phyloP scores from a whole-genome alignment of 2,113 vertebrate genomes.

The Scatophagus argus region DNA sequence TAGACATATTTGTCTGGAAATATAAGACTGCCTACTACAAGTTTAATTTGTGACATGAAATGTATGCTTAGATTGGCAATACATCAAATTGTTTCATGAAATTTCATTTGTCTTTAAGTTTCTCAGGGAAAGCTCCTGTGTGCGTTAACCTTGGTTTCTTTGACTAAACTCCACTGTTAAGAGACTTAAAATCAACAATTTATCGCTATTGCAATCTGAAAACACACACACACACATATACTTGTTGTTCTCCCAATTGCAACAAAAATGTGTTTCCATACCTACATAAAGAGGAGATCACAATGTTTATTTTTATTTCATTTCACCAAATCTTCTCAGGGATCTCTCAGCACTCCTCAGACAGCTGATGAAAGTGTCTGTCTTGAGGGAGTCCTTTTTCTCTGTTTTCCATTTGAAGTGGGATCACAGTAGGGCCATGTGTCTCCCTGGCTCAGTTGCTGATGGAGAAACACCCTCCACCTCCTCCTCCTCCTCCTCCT shows the following conservation, averaged over 20 bases:
- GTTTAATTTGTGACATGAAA: conserved; percentile 23
- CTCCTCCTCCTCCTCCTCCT: conserved; percentile 28
- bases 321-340: conserved; percentile 59
- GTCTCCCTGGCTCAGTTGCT: conserved; percentile 57
- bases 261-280: conserved; percentile 46
- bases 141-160: conserved; percentile 37
- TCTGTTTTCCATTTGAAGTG: conserved; percentile 68
- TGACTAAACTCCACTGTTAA: conserved; percentile 17
- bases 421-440: conserved; percentile 59
- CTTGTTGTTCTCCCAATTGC: conserved; percentile 17
- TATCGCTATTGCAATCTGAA: conserved; percentile 8
- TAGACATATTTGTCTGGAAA: conserved; percentile 37
- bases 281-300: conserved; percentile 40
- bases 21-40: conserved; percentile 9
- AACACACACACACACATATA: neutral
- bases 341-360: conserved; percentile 53
- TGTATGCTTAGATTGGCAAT: conserved; percentile 18
- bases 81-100: conserved; percentile 23
- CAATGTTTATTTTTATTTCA: conserved; percentile 68
- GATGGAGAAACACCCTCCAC: conserved; percentile 53
- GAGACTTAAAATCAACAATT: conserved; percentile 25
- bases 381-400: conserved; percentile 59
- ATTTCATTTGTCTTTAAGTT: conserved; percentile 30
- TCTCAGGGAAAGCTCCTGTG: conserved; percentile 15
- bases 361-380: conserved; percentile 55